Evolutionary conservation across 2,888 invertebrate species (phyloP).

Genomic region (Eristalis arbustorum): DNA sequence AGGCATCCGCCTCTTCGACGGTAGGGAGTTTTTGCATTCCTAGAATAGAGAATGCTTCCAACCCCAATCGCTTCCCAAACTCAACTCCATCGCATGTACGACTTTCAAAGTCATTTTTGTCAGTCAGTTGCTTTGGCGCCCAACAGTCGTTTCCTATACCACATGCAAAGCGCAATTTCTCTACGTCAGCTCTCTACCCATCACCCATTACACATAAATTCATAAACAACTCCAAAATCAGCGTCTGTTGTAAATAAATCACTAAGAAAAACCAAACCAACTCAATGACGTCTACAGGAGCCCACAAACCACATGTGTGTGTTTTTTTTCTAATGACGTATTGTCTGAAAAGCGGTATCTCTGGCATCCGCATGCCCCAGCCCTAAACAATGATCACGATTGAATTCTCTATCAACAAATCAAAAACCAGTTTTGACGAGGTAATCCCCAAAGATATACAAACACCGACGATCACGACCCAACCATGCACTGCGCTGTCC

Average conservation of each 20-base stretch:
- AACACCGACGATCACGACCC: not conserved
- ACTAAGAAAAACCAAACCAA: not conserved
- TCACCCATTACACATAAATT: not conserved
- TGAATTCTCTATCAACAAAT: not conserved
- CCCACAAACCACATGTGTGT: not conserved
- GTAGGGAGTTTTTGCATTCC: too few relatives aligned
- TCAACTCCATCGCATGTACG: too few relatives aligned
- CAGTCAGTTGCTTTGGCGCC: not conserved
- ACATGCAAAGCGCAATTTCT: not conserved
- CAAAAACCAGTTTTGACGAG: conserved; percentile 21
- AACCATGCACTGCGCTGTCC: not conserved
- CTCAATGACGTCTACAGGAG: not conserved
- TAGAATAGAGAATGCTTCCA: too few relatives aligned
- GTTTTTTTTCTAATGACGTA: not conserved
- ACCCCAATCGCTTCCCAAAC: too few relatives aligned
- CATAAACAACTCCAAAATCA: not conserved
- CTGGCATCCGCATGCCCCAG: not conserved
- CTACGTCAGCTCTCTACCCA: not conserved
- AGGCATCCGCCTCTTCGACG: too few relatives aligned
- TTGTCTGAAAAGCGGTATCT: not conserved
- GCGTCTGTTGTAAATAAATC: not conserved
- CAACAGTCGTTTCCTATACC: not conserved
- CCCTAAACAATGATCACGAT: conserved; percentile 6
- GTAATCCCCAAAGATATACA: conserved; percentile 2
- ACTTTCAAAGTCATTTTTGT: too few relatives aligned